These are phyloP conservation scores for Dryomyza anilis DNA, from an alignment of 2,888 invertebrate species.

Conservation along the genomic window DNA sequence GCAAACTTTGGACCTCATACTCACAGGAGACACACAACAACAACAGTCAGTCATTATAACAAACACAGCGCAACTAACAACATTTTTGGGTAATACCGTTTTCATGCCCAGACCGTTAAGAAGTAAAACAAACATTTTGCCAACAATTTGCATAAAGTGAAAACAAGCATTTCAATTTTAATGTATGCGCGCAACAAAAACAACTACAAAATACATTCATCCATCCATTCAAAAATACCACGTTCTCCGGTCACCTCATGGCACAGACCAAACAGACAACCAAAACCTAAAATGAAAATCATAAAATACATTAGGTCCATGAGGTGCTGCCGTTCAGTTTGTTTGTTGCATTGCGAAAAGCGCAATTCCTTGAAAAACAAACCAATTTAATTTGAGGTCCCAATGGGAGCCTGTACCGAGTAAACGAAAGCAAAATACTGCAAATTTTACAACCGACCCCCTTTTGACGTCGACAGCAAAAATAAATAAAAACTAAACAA, in stretches of 20 bases:
- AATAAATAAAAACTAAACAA: slow-evolving; percentile 7
- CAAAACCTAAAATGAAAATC: no score
- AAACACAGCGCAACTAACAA: not conserved
- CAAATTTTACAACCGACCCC: not conserved
- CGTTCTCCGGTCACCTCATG: no score
- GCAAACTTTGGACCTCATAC: not conserved
- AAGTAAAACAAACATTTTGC: slow-evolving; percentile 29
- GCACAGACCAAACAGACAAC: no score
- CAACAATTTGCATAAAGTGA: slow-evolving; percentile 57
- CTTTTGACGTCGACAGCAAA: not conserved
- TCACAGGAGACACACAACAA: slow-evolving; percentile 7
- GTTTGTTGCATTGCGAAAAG: slow-evolving; percentile 27
- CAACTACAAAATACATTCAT: no score
- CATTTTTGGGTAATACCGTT: not conserved
- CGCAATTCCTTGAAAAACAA: slow-evolving; percentile 45
- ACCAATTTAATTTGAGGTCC: slow-evolving; percentile 57
- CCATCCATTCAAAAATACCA: no score
- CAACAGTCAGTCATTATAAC: not conserved
- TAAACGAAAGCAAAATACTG: slow-evolving; percentile 4
- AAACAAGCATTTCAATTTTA: slow-evolving; percentile 57
- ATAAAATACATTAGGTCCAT: not conserved
- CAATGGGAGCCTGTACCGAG: slow-evolving; percentile 37
- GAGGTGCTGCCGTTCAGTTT: not conserved
- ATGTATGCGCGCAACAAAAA: slow-evolving; percentile 14
- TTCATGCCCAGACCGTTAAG: slow-evolving; percentile 2